These are phyloP conservation scores for Lithobates pipiens DNA, from an alignment of 2,797 vertebrate genomes.

Conservation along the genomic window DNA sequence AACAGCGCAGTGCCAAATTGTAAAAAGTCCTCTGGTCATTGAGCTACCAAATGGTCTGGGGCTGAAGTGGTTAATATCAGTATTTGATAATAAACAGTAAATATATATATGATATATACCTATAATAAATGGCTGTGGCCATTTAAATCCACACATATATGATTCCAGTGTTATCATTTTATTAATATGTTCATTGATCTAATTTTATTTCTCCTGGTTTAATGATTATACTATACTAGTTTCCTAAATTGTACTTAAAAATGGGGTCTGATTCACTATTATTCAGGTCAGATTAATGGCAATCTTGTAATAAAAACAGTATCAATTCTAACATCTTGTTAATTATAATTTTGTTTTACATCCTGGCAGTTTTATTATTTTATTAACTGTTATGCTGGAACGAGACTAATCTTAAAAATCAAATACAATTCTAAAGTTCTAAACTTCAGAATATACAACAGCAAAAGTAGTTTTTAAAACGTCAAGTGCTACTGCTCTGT, in stretches of 20 bases:
- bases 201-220: background rate
- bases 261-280: too few relatives aligned
- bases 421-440: background rate
- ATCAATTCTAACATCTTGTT: background rate
- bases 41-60: too few relatives aligned
- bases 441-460: conserved; percentile 1
- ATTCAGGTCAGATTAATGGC: background rate
- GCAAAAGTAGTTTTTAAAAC: conserved; percentile 12
- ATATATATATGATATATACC: too few relatives aligned
- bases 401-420: background rate
- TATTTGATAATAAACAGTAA: too few relatives aligned
- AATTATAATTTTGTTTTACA: background rate
- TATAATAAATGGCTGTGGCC: too few relatives aligned
- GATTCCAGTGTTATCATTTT: too few relatives aligned
- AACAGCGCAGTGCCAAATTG: too few relatives aligned
- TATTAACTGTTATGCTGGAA: background rate
- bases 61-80: too few relatives aligned
- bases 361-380: background rate
- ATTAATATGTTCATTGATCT: background rate
- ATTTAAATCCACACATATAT: too few relatives aligned
- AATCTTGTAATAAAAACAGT: background rate
- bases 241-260: too few relatives aligned
- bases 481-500: background rate
- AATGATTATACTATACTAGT: background rate
- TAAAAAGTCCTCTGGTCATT: too few relatives aligned